These are phyloP conservation scores for Regulus satrapa DNA, from an alignment of 2,113 vertebrate species.

Conservation along the genomic window DNA sequence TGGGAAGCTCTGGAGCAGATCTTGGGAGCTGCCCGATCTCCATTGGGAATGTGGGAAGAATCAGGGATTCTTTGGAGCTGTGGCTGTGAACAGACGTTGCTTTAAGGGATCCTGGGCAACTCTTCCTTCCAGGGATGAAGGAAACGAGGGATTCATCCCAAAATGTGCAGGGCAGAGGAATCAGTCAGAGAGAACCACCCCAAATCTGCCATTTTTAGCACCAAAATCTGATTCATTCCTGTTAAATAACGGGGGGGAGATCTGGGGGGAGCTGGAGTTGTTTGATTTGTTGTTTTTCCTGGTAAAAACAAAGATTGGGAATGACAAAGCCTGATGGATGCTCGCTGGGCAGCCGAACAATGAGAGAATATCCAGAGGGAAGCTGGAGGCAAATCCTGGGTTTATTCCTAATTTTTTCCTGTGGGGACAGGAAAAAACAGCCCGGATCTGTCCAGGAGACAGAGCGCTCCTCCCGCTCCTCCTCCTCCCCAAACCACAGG, in stretches of 20 bases:
- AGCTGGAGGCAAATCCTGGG: not conserved
- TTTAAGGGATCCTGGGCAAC: not conserved
- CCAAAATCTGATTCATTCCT: not conserved
- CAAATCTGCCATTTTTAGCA: not conserved
- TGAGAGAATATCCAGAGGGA: not conserved
- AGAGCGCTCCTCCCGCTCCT: not conserved
- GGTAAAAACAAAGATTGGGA: not conserved
- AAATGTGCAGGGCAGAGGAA: not conserved
- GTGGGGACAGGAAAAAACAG: not conserved
- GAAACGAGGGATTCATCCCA: not conserved
- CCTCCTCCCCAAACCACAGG: not conserved
- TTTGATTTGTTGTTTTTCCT: not conserved
- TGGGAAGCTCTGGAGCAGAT: not conserved
- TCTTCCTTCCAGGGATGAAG: not conserved
- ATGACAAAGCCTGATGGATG: not conserved
- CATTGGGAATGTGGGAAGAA: not conserved
- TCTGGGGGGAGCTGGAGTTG: fast-evolving
- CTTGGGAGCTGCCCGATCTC: not conserved
- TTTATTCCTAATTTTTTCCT: not conserved
- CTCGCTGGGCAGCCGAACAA: not conserved
- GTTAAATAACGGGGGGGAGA: not conserved
- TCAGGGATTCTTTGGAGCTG: not conserved
- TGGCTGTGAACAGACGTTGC: not conserved
- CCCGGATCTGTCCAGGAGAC: not conserved
- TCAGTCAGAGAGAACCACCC: not conserved